Evolutionary conservation across 2,113 vertebrate genomes (phyloP).

Genomic region (Cervus canadensis): DNA sequence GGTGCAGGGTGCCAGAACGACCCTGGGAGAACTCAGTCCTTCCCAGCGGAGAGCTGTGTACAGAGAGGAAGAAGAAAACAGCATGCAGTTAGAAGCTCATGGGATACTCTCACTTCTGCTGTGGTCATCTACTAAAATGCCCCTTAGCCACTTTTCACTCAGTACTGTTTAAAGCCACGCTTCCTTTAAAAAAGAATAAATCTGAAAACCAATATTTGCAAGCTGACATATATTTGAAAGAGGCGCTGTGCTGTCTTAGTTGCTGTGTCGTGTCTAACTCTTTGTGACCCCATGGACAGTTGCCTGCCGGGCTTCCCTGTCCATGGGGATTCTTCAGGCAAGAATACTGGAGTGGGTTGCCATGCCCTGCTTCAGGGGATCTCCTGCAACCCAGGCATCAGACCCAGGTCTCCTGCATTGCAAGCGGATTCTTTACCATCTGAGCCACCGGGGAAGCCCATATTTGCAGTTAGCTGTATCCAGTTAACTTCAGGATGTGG

Average conservation of each 20-base stretch:
- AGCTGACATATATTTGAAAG: neutral
- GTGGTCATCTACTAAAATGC: neutral
- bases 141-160: neutral
- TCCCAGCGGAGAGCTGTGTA: neutral
- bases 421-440: neutral
- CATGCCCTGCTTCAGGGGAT: neutral
- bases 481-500: neutral
- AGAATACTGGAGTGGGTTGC: neutral
- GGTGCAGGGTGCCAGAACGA: neutral
- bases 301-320: neutral
- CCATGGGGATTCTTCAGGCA: neutral
- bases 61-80: neutral
- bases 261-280: neutral
- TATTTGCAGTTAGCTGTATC: neutral
- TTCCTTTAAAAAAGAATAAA: neutral
- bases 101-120: neutral
- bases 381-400: neutral
- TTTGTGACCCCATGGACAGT: neutral
- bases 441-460: neutral
- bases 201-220: neutral
- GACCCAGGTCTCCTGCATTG: neutral
- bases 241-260: neutral
- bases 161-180: neutral
- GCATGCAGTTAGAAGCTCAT: fast-evolving
- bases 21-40: no score